Conservation (phyloP, 2,888 invertebrate genomes). For the Fabriciana adippe region DNA sequence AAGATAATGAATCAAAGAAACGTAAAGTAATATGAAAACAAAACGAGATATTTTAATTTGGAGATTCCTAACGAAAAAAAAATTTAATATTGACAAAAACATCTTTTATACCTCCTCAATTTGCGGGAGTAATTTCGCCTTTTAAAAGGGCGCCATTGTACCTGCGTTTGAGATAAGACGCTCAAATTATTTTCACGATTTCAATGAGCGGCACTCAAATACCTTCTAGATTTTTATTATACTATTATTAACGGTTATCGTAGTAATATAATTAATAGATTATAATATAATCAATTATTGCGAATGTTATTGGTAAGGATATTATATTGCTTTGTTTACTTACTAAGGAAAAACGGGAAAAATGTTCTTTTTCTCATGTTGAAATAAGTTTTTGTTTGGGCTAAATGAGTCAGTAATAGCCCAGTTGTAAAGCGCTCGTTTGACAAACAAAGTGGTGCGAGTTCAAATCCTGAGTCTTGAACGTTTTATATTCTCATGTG, state of each 20-base stretch:
- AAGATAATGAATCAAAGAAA: constrained; percentile 16
- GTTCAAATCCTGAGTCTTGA: too few species aligned
- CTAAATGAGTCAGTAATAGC: too few species aligned
- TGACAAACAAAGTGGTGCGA: too few species aligned
- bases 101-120: constrained; percentile 54
- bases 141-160: constrained; percentile 48
- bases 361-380: too few species aligned
- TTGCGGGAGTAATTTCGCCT: constrained; percentile 56
- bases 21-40: constrained; percentile 22
- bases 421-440: too few species aligned
- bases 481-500: too few species aligned
- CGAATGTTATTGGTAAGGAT: too few species aligned
- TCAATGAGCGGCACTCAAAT: constrained; percentile 32
- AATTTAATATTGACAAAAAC: constrained; percentile 59
- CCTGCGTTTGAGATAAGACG: constrained; percentile 47
- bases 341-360: too few species aligned
- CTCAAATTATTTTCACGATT: constrained; percentile 42
- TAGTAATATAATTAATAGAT: background rate
- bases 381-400: too few species aligned
- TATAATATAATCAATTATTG: too few species aligned
- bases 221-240: constrained; percentile 7
- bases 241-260: constrained; percentile 8
- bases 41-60: constrained; percentile 43
- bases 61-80: constrained; percentile 34
- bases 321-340: too few species aligned